Conservation (phyloP, 2,888 invertebrate species). For the Diadegma fenestrale region DNA sequence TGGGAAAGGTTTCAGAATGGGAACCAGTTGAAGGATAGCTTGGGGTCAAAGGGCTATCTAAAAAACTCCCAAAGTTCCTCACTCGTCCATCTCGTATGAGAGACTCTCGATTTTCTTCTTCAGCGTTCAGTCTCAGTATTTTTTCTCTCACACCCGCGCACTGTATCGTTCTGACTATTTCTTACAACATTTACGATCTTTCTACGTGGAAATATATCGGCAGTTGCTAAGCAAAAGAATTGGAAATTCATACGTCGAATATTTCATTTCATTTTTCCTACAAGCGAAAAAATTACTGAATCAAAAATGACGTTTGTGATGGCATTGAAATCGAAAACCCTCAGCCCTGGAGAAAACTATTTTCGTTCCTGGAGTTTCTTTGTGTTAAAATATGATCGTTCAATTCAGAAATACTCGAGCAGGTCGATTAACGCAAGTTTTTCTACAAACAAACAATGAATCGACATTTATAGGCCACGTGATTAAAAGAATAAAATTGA, state of each 20-base stretch:
- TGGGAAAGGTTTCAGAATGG: slow-evolving; percentile 78
- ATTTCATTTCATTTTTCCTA: not conserved
- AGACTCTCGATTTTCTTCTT: slow-evolving; percentile 75
- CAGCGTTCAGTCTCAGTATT: slow-evolving; percentile 48
- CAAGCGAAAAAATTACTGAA: not conserved
- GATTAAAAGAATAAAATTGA: slow-evolving; percentile 42
- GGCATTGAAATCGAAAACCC: not conserved
- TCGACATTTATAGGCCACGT: not conserved
- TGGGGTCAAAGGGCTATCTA: slow-evolving; percentile 83
- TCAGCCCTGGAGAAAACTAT: not conserved
- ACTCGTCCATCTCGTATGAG: slow-evolving; percentile 67
- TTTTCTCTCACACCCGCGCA: not conserved
- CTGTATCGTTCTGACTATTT: slow-evolving; percentile 49
- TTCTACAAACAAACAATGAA: not conserved
- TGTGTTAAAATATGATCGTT: not conserved
- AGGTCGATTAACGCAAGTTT: slow-evolving; percentile 38
- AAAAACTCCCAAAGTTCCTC: slow-evolving; percentile 56
- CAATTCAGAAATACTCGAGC: not conserved
- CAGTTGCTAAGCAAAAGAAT: not conserved
- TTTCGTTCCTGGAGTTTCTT: slow-evolving; percentile 3
- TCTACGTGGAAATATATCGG: not conserved
- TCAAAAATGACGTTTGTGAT: not conserved
- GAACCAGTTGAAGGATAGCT: slow-evolving; percentile 83
- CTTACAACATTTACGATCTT: slow-evolving; percentile 36
- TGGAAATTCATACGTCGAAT: not conserved